A percentile compares a stretch with the other conserved stretches of the same genome.
phyloP scores from a whole-genome alignment of 2,797 vertebrate genomes.

The Trichosurus vulpecula region DNA sequence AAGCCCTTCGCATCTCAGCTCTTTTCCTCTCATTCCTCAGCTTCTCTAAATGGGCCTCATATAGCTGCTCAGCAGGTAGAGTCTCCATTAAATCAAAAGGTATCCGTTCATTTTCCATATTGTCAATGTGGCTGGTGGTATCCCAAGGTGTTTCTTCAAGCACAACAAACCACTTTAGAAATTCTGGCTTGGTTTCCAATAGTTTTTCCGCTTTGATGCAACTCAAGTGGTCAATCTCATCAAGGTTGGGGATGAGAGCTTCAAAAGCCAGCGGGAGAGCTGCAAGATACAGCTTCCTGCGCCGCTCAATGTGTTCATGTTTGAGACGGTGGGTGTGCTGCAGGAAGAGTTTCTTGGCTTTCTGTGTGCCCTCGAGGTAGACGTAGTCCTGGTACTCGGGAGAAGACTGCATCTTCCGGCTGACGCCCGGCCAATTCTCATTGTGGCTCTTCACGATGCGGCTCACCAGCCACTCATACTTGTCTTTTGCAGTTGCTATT shows the following conservation, averaged over 20 bases:
- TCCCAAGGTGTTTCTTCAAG: constrained; percentile 98
- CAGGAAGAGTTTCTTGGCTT: constrained; percentile 96
- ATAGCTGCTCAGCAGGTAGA: constrained; percentile 88
- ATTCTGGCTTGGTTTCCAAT: constrained; percentile 94
- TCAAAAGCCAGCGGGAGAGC: constrained; percentile 92
- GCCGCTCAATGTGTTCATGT: constrained; percentile 94
- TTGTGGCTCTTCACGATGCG: constrained; percentile 94
- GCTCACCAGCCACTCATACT: constrained; percentile 95
- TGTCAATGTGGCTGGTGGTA: constrained; percentile 92
- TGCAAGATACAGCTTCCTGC: constrained; percentile 90
- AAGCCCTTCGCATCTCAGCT: constrained; percentile 92
- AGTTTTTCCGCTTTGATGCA: constrained; percentile 92
- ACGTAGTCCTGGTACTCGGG: constrained; percentile 95
- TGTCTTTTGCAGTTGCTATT: constrained; percentile 96
- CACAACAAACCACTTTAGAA: constrained; percentile 94
- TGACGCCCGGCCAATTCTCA: constrained; percentile 90
- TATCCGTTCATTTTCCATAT: constrained; percentile 92
- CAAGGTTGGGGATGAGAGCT: constrained; percentile 90
- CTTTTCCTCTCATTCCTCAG: constrained; percentile 92
- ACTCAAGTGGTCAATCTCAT: constrained; percentile 94
- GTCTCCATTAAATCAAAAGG: constrained; percentile 96
- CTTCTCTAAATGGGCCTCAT: constrained; percentile 91
- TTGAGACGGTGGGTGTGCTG: constrained; percentile 96
- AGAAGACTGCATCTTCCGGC: constrained; percentile 90
- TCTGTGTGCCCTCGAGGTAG: constrained; percentile 95